These are phyloP conservation scores for Dendroctonus ponderosae DNA, from an alignment of 1,140 invertebrate genomes.

Conservation along the genomic window DNA sequence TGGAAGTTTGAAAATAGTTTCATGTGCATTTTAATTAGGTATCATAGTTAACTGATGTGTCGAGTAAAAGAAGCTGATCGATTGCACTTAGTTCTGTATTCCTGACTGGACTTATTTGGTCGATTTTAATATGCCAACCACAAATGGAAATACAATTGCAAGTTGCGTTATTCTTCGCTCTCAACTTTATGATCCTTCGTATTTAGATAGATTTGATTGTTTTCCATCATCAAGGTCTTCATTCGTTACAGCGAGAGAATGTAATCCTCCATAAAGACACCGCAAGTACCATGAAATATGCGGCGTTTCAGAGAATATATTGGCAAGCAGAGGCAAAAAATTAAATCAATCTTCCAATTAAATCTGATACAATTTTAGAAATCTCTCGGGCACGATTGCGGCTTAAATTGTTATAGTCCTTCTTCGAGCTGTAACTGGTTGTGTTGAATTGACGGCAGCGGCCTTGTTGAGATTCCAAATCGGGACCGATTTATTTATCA, in stretches of 20 bases:
- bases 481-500: conserved; percentile 7
- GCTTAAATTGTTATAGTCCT: conserved; percentile 5
- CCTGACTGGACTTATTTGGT: too few species aligned
- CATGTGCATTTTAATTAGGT: too few species aligned
- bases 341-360: conserved; percentile 9
- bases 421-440: background rate
- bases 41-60: too few species aligned
- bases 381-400: conserved; percentile 5
- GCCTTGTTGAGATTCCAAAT: conserved; percentile 7
- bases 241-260: background rate
- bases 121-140: too few species aligned
- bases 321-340: conserved; percentile 2
- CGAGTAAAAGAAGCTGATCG: too few species aligned
- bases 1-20: too few species aligned
- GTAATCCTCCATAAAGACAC: background rate
- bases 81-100: too few species aligned
- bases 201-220: too few species aligned
- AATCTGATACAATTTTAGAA: conserved; percentile 8
- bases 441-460: background rate
- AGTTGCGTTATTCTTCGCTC: too few species aligned
- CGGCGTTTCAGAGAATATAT: background rate
- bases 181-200: too few species aligned
- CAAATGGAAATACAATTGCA: too few species aligned
- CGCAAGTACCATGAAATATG: background rate
- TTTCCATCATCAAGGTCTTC: too few species aligned